Evolutionary conservation across 2,797 vertebrate species (phyloP).

Genomic region (Delichon dasypus): DNA sequence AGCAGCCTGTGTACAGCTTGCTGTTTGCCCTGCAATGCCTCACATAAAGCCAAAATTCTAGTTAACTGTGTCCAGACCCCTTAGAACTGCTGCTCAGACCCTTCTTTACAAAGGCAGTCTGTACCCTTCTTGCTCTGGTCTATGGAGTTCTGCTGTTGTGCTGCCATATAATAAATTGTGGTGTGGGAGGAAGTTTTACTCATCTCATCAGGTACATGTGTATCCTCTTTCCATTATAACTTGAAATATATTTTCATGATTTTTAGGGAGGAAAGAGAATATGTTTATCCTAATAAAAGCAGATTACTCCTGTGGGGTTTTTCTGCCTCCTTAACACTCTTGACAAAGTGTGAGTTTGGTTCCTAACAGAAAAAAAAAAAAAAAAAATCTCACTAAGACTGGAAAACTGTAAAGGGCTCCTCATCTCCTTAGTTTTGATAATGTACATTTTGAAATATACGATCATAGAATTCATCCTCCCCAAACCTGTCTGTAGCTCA

Average conservation of each 20-base stretch:
- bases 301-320: not conserved
- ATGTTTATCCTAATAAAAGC: not conserved
- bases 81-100: not conserved
- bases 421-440: not conserved
- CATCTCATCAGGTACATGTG: not conserved
- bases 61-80: not conserved
- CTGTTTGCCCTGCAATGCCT: not conserved
- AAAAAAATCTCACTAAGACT: not conserved
- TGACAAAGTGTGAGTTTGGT: not conserved
- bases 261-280: not conserved
- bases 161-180: not conserved
- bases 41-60: not conserved
- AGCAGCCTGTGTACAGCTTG: not conserved
- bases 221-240: not conserved
- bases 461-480: not conserved
- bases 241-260: not conserved
- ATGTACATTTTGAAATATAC: not conserved
- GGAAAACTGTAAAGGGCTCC: not conserved
- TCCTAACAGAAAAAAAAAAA: not conserved
- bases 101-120: not conserved
- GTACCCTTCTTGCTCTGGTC: not conserved
- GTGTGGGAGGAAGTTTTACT: not conserved
- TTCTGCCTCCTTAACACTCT: not conserved
- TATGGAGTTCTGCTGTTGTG: not conserved
- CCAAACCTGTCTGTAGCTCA: not conserved